A percentile compares a stretch with the other conserved stretches of the same genome.
These are phyloP conservation scores for Morone saxatilis DNA, from an alignment of 2,113 vertebrate genomes.

Conservation along the genomic window DNA sequence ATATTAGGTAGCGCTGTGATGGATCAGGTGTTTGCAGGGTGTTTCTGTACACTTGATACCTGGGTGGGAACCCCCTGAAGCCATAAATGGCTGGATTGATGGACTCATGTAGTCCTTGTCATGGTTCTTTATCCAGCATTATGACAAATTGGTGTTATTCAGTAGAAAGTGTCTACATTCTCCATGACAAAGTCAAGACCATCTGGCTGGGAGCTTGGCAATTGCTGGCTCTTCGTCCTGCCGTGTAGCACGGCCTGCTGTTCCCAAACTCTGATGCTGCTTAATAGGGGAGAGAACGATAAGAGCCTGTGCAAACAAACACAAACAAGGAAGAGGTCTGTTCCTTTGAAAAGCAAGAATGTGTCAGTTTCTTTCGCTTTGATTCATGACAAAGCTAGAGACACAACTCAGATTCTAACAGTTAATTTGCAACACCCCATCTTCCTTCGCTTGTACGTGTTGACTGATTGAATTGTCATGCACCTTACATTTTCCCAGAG, in stretches of 20 bases:
- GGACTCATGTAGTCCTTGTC: not conserved
- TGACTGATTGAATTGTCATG: not conserved
- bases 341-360: slow-evolving; percentile 45
- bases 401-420: slow-evolving; percentile 12
- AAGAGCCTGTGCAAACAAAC: slow-evolving; percentile 47
- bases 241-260: slow-evolving; percentile 58
- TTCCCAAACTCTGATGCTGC: slow-evolving; percentile 55
- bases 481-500: not conserved
- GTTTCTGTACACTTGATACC: slow-evolving; percentile 17
- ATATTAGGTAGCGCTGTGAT: not conserved
- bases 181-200: slow-evolving; percentile 70
- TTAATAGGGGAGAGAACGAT: slow-evolving; percentile 52
- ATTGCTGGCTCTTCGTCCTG: slow-evolving; percentile 56
- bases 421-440: slow-evolving; percentile 23
- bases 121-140: slow-evolving; percentile 19
- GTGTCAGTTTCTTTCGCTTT: slow-evolving; percentile 37
- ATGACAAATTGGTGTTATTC: slow-evolving; percentile 43
- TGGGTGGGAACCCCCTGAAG: slow-evolving; percentile 6
- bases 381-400: slow-evolving; percentile 26
- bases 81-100: slow-evolving; percentile 3
- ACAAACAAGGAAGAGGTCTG: slow-evolving; percentile 37
- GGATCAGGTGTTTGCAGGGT: not conserved
- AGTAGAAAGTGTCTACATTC: slow-evolving; percentile 35
- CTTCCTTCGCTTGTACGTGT: not conserved
- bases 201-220: slow-evolving; percentile 75